phyloP scores from a whole-genome alignment of 1,140 invertebrate species.

The Drosophila pseudoobscura region DNA sequence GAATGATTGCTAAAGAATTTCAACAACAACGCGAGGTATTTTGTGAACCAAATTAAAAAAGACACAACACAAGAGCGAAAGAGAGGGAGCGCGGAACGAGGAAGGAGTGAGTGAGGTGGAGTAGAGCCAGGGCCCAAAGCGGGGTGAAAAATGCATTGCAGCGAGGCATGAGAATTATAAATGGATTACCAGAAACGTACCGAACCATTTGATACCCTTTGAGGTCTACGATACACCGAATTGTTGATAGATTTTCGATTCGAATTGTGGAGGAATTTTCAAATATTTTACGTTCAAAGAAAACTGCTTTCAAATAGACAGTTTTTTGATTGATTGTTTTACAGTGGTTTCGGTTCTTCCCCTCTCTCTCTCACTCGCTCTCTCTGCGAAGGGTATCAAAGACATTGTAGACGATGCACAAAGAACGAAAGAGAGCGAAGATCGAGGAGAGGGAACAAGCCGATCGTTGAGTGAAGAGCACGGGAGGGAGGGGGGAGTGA shows the following conservation, averaged over 20 bases:
- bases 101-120: too few species aligned
- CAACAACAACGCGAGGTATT: constrained; percentile 79
- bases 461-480: constrained; percentile 14
- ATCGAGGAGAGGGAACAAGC: constrained; percentile 12
- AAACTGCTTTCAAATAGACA: too few species aligned
- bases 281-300: too few species aligned
- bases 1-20: constrained; percentile 75
- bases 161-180: constrained; percentile 79
- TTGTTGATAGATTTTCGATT: too few species aligned
- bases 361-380: too few species aligned
- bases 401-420: constrained; percentile 46
- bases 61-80: constrained; percentile 43
- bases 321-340: too few species aligned
- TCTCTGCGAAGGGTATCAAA: constrained; percentile 1
- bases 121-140: not conserved
- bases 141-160: constrained; percentile 62
- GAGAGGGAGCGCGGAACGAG: not conserved
- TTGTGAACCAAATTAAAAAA: constrained; percentile 82
- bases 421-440: not conserved
- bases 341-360: too few species aligned
- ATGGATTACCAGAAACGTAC: constrained; percentile 34
- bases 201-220: too few species aligned
- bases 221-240: too few species aligned
- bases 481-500: constrained; percentile 28
- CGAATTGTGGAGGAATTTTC: too few species aligned